These are phyloP conservation scores for Actinia equina DNA, from an alignment of 64 coral and sea anemone species.

Conservation along the genomic window DNA sequence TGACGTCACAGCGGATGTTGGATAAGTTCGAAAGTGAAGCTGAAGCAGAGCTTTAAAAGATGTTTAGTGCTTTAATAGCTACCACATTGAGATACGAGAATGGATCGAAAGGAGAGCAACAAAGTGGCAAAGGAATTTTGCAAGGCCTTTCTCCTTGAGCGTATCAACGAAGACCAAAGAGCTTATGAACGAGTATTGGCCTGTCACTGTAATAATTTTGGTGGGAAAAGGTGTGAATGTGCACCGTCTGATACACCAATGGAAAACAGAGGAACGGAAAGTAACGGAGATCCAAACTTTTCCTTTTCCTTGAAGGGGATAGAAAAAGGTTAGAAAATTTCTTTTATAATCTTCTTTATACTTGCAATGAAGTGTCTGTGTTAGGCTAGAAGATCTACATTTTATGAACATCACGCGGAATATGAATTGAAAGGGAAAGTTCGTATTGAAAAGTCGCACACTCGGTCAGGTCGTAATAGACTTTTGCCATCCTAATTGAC, in stretches of 20 bases:
- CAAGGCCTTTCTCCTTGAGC: neutral
- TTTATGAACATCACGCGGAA: too few species aligned
- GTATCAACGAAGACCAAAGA: neutral
- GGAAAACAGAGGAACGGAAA: neutral
- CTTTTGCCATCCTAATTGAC: too few species aligned
- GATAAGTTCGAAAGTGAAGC: constrained; percentile 6
- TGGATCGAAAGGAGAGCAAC: neutral
- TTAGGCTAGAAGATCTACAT: too few species aligned
- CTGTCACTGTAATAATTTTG: neutral
- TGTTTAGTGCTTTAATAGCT: neutral
- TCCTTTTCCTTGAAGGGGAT: neutral
- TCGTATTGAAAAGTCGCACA: too few species aligned
- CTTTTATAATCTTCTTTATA: neutral
- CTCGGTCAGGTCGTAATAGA: too few species aligned
- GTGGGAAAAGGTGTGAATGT: neutral
- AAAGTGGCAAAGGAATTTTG: neutral
- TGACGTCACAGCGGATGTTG: neutral
- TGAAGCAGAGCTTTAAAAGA: neutral
- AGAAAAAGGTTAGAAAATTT: neutral
- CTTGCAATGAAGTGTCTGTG: too few species aligned
- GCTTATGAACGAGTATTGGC: neutral
- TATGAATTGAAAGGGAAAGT: too few species aligned
- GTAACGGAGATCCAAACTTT: neutral
- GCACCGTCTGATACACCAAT: neutral
- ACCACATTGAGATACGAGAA: neutral